These are phyloP conservation scores for Xestia sexstrigata DNA, from an alignment of 2,888 invertebrate genomes.

Conservation along the genomic window DNA sequence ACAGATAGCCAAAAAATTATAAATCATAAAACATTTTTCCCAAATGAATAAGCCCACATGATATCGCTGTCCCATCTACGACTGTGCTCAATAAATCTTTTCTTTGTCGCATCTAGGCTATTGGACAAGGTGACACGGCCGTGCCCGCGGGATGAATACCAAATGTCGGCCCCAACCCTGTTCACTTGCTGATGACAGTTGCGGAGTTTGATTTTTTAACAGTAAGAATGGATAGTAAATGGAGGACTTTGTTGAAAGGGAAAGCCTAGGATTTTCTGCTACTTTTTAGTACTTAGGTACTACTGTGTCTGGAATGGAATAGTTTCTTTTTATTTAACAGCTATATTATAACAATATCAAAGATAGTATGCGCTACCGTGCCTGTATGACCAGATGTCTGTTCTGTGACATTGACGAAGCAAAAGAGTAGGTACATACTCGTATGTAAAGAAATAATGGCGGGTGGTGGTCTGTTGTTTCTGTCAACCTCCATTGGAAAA, in stretches of 20 bases:
- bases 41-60: conserved; percentile 27
- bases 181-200: conserved; percentile 60
- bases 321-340: background rate
- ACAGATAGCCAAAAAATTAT: conserved; percentile 21
- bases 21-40: conserved; percentile 18
- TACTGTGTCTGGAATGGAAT: background rate
- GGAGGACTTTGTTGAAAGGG: conserved; percentile 18
- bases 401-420: background rate
- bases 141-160: conserved; percentile 72
- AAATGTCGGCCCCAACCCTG: conserved; percentile 58
- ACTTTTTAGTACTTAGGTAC: background rate
- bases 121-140: conserved; percentile 68
- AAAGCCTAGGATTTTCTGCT: background rate
- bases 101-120: conserved; percentile 68
- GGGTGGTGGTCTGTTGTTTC: background rate
- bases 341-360: background rate
- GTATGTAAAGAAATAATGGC: background rate
- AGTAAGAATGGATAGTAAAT: conserved; percentile 43
- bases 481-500: background rate
- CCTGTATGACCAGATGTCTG: background rate
- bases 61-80: conserved; percentile 56
- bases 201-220: conserved; percentile 58
- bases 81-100: conserved; percentile 60
- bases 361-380: background rate
- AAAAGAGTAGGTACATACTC: background rate